phyloP scores from a whole-genome alignment of 2,113 vertebrate genomes.

The Aptenodytes patagonicus region DNA sequence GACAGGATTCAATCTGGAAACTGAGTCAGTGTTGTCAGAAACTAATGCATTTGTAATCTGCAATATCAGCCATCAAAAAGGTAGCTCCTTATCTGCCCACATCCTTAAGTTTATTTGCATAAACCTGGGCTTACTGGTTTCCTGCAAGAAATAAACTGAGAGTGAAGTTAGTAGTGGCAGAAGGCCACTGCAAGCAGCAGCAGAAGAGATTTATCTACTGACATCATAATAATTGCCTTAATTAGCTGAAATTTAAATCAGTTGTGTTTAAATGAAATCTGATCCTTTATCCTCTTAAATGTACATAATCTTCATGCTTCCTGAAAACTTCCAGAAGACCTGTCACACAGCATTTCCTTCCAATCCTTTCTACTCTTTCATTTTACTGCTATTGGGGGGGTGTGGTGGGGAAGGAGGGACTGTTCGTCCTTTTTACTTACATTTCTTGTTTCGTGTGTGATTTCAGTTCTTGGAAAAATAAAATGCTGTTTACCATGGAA shows the following conservation, averaged over 20 bases:
- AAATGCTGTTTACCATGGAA: not conserved
- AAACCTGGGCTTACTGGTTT: not conserved
- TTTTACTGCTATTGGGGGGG: not conserved
- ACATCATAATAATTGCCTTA: not conserved
- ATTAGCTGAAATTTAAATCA: not conserved
- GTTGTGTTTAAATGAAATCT: not conserved
- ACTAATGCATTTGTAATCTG: not conserved
- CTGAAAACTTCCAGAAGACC: not conserved
- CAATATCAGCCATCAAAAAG: not conserved
- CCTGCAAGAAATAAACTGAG: not conserved
- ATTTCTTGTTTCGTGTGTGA: not conserved
- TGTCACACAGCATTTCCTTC: not conserved
- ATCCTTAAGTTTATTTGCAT: not conserved
- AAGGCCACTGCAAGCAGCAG: not conserved
- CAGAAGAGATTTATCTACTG: not conserved
- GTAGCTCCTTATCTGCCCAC: not conserved
- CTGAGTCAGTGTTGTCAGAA: not conserved
- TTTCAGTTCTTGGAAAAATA: slow-evolving; percentile 5
- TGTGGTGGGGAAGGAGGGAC: not conserved
- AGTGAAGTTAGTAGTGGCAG: not conserved
- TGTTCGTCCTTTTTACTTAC: not conserved
- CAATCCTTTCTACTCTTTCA: not conserved
- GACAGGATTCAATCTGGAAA: not conserved
- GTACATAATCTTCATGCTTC: not conserved
- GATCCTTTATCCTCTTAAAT: not conserved